Conservation (phyloP, 2,888 invertebrate species). For the Octodonta nipae region DNA sequence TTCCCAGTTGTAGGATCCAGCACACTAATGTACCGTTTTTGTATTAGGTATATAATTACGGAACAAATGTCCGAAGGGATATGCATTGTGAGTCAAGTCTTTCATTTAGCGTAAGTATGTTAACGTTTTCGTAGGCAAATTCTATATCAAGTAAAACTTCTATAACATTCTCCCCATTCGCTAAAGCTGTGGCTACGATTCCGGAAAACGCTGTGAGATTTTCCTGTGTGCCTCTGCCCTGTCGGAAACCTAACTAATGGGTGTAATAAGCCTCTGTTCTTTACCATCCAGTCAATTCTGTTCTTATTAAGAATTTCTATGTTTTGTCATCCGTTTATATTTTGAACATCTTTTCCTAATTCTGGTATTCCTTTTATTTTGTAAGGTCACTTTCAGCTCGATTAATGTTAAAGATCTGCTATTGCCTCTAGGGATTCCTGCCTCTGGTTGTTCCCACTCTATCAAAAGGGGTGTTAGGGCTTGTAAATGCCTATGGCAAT, state of each 20-base stretch:
- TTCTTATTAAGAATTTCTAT: constrained; percentile 4
- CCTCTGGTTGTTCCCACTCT: no score
- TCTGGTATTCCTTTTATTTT: neutral
- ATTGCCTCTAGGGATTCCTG: no score
- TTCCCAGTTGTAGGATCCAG: no score
- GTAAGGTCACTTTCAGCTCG: neutral
- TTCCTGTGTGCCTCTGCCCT: neutral
- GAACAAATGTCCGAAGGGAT: no score
- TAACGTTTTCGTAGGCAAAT: constrained; percentile 2
- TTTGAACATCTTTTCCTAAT: neutral
- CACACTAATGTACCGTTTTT: no score
- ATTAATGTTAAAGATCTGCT: neutral
- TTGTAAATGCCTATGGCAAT: neutral
- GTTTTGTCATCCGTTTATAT: neutral
- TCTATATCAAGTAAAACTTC: constrained; percentile 1
- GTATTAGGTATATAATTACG: no score
- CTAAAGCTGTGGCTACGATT: neutral
- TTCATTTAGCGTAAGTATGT: no score
- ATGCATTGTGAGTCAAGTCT: no score
- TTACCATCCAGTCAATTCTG: constrained; percentile 1
- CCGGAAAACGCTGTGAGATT: neutral
- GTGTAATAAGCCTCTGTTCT: neutral
- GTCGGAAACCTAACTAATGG: neutral
- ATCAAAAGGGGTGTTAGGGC: neutral
- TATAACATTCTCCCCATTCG: neutral